A percentile compares a stretch with the other conserved stretches of the same genome.
Conservation (phyloP, 2,113 vertebrate genomes). For the Notechis scutatus region DNA sequence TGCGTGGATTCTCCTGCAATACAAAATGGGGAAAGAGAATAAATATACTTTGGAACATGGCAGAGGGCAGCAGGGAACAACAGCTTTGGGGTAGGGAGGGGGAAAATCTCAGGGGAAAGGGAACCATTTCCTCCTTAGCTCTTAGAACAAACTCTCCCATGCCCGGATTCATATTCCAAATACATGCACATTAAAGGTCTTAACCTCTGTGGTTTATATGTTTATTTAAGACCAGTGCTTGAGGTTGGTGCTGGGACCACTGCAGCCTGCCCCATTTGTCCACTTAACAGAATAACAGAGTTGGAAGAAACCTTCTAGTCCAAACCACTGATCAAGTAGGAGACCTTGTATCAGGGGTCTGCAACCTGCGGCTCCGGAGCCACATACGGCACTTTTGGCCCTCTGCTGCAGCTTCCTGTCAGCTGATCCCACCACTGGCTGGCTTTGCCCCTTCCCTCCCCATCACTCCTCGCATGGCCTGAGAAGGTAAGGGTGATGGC, state of each 20-base stretch:
- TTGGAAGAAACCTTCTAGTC: background rate
- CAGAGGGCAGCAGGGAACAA: background rate
- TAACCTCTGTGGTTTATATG: background rate
- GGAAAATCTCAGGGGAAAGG: background rate
- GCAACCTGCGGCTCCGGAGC: too few species aligned
- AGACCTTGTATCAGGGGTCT: too few species aligned
- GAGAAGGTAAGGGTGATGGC: too few species aligned
- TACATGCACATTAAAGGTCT: background rate
- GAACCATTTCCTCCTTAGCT: background rate
- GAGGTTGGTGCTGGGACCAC: background rate
- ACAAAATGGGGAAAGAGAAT: constrained; percentile 4
- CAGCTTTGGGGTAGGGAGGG: background rate
- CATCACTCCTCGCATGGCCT: too few species aligned
- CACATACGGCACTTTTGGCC: too few species aligned
- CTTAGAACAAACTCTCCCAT: too few species aligned
- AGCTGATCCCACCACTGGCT: too few species aligned
- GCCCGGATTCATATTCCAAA: background rate
- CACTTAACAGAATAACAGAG: background rate
- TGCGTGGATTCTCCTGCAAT: constrained; percentile 38
- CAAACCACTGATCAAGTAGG: too few species aligned
- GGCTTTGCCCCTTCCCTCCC: too few species aligned
- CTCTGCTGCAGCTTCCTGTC: too few species aligned
- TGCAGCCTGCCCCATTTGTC: background rate
- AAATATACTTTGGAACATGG: background rate
- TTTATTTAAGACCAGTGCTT: background rate